Base-by-base conservation (phyloP, 2,797 vertebrate genomes). In the Liparis tanakae region DNA sequence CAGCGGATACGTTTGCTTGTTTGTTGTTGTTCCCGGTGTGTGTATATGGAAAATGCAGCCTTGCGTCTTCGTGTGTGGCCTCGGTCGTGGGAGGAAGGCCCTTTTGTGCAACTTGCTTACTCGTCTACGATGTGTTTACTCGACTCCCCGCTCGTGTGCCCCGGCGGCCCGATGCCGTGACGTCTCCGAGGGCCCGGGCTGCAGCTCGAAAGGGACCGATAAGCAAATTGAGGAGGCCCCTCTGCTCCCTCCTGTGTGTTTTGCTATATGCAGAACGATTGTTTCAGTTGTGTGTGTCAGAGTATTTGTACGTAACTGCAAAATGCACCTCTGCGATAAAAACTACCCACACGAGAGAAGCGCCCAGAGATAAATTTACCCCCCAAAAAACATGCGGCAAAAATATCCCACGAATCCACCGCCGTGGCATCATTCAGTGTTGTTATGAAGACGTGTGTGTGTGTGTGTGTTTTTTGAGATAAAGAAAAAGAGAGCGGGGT, bases 71-170 rank as follows among this genome's bases (percentile, higher is more conserved):
- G 88, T 88, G 86, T 85, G 90, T 81, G 90, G 87, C 84, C 86
- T 65, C 20, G 78, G 85, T 75, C 85, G 81, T 78, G 85, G 86
- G 80, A 88, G 85, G 86, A 85, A 75, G 84, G 82, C 65, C 81
- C 66, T 53, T 86, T 70, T 85, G 80, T 89, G 60, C 17, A 12
- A 72, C 74, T 87, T 88, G 88, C 86, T 91, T 90, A 87, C 80
- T 85, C 79, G 83, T 6, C 72, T 36, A 41, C 41, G 41, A 73
- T 62, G 74, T 93, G 91, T 93, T 92, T 92, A 93, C 87, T 77
- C 3, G 54, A 71, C 79, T 88, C 73, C 33, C 67, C 46, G 70
- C 81, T 69, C 17, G 82, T 6, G 83, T 55, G 84, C 60, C 88
- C 82, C 85, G 74, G 85, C 61, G 85, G 88, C 78, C 79, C 71